Percentiles rank a stretch among this genome's conserved stretches.
These are phyloP conservation scores for Esox lucius DNA, from an alignment of 2,797 vertebrate species.

Conservation along the genomic window DNA sequence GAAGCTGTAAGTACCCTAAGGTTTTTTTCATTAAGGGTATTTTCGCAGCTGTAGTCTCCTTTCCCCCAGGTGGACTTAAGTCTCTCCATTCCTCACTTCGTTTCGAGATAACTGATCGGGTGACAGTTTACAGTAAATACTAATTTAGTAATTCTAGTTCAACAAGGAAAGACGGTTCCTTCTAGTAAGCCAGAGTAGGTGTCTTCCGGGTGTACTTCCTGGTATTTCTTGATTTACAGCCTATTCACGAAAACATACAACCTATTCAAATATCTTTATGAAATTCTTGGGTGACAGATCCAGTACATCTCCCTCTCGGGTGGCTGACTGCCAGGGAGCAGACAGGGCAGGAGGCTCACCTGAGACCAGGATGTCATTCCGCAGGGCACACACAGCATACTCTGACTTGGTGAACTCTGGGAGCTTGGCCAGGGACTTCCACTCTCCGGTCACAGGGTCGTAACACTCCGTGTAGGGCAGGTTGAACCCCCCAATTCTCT, in stretches of 20 bases:
- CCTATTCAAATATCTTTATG: not conserved
- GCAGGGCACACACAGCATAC: slow-evolving; percentile 94
- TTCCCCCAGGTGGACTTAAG: not conserved
- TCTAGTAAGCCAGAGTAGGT: not conserved
- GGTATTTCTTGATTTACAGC: not conserved
- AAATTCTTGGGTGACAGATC: not conserved
- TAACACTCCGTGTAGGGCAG: slow-evolving; percentile 97
- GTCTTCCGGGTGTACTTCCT: not conserved
- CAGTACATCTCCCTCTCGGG: not conserved
- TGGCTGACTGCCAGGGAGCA: not conserved
- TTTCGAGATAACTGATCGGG: not conserved
- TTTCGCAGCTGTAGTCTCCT: slow-evolving; percentile 7
- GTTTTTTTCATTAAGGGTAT: slow-evolving; percentile 22
- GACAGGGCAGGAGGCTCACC: slow-evolving; percentile 72
- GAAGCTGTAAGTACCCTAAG: slow-evolving; percentile 14
- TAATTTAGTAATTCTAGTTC: not conserved
- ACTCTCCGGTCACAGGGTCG: slow-evolving; percentile 95
- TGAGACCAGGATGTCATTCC: slow-evolving; percentile 98
- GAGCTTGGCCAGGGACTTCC: slow-evolving; percentile 96
- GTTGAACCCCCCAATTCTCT: slow-evolving; percentile 96
- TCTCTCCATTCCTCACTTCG: not conserved
- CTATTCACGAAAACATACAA: not conserved
- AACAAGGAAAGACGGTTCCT: not conserved
- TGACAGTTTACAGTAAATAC: not conserved
- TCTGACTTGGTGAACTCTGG: slow-evolving; percentile 99